Conservation (phyloP, 2,113 vertebrate genomes). For the Amazona vittata region DNA sequence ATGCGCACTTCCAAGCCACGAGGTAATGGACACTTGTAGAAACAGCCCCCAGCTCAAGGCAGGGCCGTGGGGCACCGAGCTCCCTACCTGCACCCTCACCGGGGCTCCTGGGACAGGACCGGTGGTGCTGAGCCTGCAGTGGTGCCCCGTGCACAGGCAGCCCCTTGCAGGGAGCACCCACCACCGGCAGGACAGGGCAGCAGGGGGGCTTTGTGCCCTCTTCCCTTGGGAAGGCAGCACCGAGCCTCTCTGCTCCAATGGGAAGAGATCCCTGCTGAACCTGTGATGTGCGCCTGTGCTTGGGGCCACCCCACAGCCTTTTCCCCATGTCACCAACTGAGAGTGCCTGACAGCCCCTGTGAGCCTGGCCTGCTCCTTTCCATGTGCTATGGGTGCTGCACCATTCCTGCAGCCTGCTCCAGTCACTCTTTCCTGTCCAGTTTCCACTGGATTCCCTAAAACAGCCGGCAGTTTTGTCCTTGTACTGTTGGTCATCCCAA, state of each 20-base stretch:
- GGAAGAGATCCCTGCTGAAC: not conserved
- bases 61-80: not conserved
- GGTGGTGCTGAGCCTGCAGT: not conserved
- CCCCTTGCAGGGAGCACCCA: not conserved
- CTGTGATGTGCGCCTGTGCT: fast-evolving
- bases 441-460: not conserved
- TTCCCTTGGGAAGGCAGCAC: not conserved
- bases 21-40: not conserved
- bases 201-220: not conserved
- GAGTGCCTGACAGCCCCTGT: not conserved
- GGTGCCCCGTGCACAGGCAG: not conserved
- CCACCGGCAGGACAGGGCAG: not conserved
- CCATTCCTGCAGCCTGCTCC: not conserved
- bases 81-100: not conserved
- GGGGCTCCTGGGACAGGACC: not conserved
- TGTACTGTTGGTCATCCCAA: not conserved
- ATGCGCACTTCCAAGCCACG: not conserved
- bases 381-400: fast-evolving
- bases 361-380: not conserved
- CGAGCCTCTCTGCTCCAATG: not conserved
- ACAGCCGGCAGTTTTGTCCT: not conserved
- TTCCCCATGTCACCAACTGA: fast-evolving
- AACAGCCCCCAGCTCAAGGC: not conserved
- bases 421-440: not conserved
- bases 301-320: not conserved